Evolutionary conservation across 2,888 invertebrate species (phyloP).

Genomic region (Cheilosia urbana): DNA sequence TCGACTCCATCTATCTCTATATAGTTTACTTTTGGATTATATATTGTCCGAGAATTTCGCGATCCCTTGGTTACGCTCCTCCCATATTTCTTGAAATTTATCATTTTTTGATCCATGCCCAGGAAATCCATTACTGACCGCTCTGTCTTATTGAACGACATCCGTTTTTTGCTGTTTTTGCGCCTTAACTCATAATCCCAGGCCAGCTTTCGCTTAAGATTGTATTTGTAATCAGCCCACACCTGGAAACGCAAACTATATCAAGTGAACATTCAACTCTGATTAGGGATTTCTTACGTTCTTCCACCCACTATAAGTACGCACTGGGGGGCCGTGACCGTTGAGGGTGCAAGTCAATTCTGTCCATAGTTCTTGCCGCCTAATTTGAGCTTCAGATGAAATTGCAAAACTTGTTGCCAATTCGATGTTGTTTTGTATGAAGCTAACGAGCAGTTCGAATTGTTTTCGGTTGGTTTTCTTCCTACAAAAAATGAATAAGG

Average conservation of each 20-base stretch:
- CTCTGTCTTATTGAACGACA: slow-evolving; percentile 3
- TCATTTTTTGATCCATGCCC: slow-evolving; percentile 3
- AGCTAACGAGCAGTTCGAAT: slow-evolving; percentile 27
- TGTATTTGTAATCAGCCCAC: slow-evolving; percentile 41
- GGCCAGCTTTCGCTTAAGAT: slow-evolving; percentile 11
- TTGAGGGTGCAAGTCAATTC: neutral
- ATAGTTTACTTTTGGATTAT: too few relatives aligned
- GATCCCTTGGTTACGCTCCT: neutral
- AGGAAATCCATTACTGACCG: slow-evolving; percentile 8
- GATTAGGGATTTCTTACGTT: slow-evolving; percentile 19
- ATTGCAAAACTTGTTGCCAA: slow-evolving; percentile 1
- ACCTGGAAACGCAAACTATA: slow-evolving; percentile 9
- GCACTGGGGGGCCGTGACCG: slow-evolving; percentile 3
- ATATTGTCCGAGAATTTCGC: neutral
- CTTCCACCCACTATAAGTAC: slow-evolving; percentile 8
- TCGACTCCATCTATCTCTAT: too few relatives aligned
- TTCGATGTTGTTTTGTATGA: slow-evolving; percentile 2
- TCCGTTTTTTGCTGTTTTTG: slow-evolving; percentile 1
- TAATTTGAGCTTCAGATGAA: neutral
- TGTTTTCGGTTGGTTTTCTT: slow-evolving; percentile 7
- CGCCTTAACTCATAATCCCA: neutral
- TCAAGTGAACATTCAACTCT: neutral
- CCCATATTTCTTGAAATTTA: neutral
- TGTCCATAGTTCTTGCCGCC: slow-evolving; percentile 12
- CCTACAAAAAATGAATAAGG: slow-evolving; percentile 1